Base-by-base conservation (phyloP, 2,797 vertebrate genomes). In the Oryzias sinensis region DNA sequence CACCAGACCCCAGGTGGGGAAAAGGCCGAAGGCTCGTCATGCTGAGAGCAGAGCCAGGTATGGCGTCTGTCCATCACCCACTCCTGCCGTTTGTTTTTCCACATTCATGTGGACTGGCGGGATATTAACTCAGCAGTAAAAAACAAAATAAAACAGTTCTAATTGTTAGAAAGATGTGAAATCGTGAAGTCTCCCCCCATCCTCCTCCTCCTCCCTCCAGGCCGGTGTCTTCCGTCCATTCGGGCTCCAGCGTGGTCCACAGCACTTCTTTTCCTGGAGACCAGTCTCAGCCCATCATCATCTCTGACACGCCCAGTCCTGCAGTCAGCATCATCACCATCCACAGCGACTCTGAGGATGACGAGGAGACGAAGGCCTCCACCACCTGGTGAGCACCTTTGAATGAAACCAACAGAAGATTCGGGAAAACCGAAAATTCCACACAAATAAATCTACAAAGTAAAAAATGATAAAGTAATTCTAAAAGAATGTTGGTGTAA, bases 261-360 rank as follows among this genome's bases (percentile, higher is more conserved):
- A 94, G 82, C 59, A 72, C 89, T 1, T 88, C 93, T 33, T 88
- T 87, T 55, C 93, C 89, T 0, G 91, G 94, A 14, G 90, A 94
- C 15, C 80, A 92, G 22, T 93, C 94, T 0, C 97, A 98, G 88
- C 96, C 97, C 44, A 99, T 99, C 56, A 70, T 99, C 68, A 99
- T 99, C 90, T 96, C 95, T 0, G 97, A 99, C 86, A 99, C 97
- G 0, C 97, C 97, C 0, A 99, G 97, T 78, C 97, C 97, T 0
- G 94, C 96, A 0, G 93, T 97, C 88, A 99, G 96, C 70, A 97
- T 99, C 90, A 99, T 99, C 89, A 98, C 96, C 82, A 99, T 99
- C 81, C 95, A 95, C 86, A 99, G 97, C 1, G 97, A 99, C 90
- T 97, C 96, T 0, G 97, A 99, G 37, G 96, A 99, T n/a, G 97